These are phyloP conservation scores for Desmophyllum pertusum DNA, from an alignment of 92 coral and sea anemone species.

Conservation along the genomic window DNA sequence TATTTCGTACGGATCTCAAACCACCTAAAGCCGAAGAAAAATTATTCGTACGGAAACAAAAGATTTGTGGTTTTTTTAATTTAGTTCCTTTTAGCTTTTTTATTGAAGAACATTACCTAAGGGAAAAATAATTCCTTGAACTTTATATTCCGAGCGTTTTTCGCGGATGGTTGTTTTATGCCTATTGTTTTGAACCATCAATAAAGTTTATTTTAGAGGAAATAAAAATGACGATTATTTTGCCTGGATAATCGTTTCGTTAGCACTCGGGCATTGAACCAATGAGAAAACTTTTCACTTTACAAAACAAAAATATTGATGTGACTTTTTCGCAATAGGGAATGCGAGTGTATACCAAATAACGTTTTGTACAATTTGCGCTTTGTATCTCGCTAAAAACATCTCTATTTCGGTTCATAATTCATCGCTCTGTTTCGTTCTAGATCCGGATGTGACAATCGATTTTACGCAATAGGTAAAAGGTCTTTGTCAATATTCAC, in stretches of 20 bases:
- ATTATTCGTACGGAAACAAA: not conserved
- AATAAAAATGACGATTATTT: not conserved
- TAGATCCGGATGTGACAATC: not conserved
- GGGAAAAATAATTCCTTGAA: not conserved
- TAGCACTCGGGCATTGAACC: not conserved
- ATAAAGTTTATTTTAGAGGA: not conserved
- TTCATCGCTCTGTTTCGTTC: not conserved
- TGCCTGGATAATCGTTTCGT: not conserved
- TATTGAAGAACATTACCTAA: not conserved
- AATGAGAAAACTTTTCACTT: not conserved
- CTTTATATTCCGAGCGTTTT: not conserved
- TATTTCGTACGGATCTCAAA: not conserved
- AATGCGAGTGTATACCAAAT: not conserved
- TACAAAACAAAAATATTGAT: not conserved
- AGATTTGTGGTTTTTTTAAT: not conserved
- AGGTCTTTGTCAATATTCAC: not conserved
- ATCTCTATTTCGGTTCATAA: not conserved
- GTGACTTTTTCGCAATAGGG: not conserved
- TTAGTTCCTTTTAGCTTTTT: not conserved
- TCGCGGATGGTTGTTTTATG: not conserved
- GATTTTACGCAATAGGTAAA: not conserved
- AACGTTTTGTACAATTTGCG: slow-evolving; percentile 2
- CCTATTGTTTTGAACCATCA: not conserved
- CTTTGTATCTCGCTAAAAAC: slow-evolving; percentile 19
- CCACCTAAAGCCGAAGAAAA: not conserved